A percentile compares a stretch with the other conserved stretches of the same genome.
phyloP scores from a whole-genome alignment of 1,140 invertebrate species.

The Diachasmimorpha longicaudata region DNA sequence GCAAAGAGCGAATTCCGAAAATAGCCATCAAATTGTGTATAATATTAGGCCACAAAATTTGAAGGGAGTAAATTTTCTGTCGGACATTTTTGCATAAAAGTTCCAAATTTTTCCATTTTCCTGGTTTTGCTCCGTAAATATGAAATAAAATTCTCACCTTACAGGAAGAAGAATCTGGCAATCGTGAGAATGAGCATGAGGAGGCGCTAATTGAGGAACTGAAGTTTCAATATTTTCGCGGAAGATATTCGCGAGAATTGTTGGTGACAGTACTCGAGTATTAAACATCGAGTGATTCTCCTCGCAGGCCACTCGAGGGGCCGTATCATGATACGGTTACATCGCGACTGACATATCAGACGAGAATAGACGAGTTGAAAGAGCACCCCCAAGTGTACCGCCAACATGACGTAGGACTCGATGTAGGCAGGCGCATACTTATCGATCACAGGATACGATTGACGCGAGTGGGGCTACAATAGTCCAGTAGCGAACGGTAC shows the following conservation, averaged over 20 bases:
- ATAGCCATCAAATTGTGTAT: too few relatives aligned
- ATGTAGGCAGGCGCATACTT: slow-evolving; percentile 47
- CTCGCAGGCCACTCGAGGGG: slow-evolving; percentile 52
- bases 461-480: background rate
- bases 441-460: slow-evolving; percentile 46
- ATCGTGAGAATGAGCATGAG: background rate
- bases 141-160: background rate
- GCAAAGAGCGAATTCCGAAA: too few relatives aligned
- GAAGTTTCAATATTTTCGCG: too few relatives aligned
- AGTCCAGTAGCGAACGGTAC: background rate
- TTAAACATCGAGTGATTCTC: slow-evolving; percentile 50
- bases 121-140: background rate
- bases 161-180: background rate
- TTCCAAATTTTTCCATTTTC: too few relatives aligned
- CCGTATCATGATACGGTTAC: slow-evolving; percentile 59
- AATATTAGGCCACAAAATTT: too few relatives aligned
- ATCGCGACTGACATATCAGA: slow-evolving; percentile 58
- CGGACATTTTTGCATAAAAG: too few relatives aligned
- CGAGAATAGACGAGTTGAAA: background rate
- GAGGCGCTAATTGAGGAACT: too few relatives aligned
- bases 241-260: too few relatives aligned
- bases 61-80: too few relatives aligned
- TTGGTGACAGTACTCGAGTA: slow-evolving; percentile 4
- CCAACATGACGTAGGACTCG: slow-evolving; percentile 21
- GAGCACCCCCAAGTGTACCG: slow-evolving; percentile 13